Conservation (phyloP, 2,888 invertebrate genomes). For the Anaspis maculata region DNA sequence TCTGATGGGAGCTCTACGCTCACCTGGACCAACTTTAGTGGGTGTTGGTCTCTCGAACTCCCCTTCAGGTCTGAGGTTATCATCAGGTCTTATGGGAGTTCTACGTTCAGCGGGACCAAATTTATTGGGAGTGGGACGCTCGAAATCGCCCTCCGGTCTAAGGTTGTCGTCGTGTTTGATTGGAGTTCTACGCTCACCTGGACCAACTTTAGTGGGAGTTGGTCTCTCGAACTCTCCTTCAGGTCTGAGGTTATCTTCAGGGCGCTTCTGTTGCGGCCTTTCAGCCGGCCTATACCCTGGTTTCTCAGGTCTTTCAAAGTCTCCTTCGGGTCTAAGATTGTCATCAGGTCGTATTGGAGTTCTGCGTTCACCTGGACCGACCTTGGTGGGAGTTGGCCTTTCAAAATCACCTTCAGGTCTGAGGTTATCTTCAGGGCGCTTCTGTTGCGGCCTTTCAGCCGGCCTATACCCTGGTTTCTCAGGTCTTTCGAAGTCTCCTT, state of each 20-base stretch:
- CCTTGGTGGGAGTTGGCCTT: conserved; percentile 29
- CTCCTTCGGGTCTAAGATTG: conserved; percentile 40
- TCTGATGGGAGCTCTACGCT: conserved; percentile 35
- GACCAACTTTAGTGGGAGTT: conserved; percentile 33
- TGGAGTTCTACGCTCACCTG: conserved; percentile 40
- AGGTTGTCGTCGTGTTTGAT: conserved; percentile 50
- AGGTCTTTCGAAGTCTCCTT: conserved; percentile 46
- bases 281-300: conserved; percentile 42
- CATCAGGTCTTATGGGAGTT: conserved; percentile 47
- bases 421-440: conserved; percentile 42
- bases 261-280: conserved; percentile 39
- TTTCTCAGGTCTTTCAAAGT: conserved; percentile 42
- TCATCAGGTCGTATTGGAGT: conserved; percentile 39
- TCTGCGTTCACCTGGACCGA: conserved; percentile 33
- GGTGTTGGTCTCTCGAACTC: conserved; percentile 16
- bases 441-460: conserved; percentile 38
- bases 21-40: conserved; percentile 42
- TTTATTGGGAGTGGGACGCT: conserved; percentile 38
- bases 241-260: conserved; percentile 55
- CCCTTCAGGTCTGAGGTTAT: conserved; percentile 48
- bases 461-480: conserved; percentile 36
- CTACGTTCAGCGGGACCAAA: conserved; percentile 42
- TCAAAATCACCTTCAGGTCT: conserved; percentile 41
- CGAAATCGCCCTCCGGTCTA: conserved; percentile 42
- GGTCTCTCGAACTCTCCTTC: conserved; percentile 52